phyloP scores from a whole-genome alignment of 2,797 vertebrate genomes.

The Paedocypris micromegethes region DNA sequence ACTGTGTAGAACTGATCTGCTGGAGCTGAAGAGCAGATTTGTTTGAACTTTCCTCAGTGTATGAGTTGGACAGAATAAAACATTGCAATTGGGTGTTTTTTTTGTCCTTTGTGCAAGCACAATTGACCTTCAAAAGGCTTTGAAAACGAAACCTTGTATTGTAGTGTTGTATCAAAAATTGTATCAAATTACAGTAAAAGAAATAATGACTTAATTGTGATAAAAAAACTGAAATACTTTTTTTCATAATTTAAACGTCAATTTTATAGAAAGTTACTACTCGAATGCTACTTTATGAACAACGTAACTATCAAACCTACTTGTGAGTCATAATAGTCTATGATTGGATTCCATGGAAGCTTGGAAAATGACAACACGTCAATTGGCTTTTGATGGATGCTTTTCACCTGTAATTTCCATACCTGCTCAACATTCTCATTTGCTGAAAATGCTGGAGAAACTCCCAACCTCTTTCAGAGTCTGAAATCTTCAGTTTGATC shows the following conservation, averaged over 20 bases:
- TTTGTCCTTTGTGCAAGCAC: no score
- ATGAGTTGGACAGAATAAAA: neutral
- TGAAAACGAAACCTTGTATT: no score
- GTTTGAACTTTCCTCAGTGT: neutral
- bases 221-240: no score
- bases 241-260: no score
- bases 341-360: conserved; percentile 14
- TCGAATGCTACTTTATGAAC: no score
- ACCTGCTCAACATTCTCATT: conserved; percentile 11
- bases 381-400: conserved; percentile 17
- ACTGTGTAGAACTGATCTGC: conserved; percentile 13
- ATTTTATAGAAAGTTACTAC: no score
- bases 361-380: neutral
- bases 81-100: neutral
- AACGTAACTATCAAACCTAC: no score
- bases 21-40: neutral
- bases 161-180: no score
- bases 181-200: no score
- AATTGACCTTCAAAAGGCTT: no score
- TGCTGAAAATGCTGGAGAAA: neutral
- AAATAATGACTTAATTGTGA: no score
- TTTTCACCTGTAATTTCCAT: conserved; percentile 30
- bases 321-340: conserved; percentile 8
- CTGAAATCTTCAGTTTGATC: neutral
- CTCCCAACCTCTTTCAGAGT: neutral